Base-by-base conservation (phyloP, 2,797 vertebrate species). In the Sebastes cheni region DNA sequence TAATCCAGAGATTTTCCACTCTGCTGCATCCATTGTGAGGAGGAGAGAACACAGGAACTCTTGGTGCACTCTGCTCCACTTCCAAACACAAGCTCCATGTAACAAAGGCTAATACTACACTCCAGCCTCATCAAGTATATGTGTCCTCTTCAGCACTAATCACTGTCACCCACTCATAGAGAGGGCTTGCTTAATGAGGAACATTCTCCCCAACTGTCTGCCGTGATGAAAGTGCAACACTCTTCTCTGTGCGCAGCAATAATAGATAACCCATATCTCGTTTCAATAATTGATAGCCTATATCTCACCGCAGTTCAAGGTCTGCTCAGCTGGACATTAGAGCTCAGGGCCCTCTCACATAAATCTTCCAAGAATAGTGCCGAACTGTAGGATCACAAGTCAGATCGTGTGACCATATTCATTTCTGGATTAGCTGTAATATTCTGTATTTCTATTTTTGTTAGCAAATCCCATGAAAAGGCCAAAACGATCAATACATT, bases 1-100 rank as follows among this genome's bases (percentile, higher is more conserved):
- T 92, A 92, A 92, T 93, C 89, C 83, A 88, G 29, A 88, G 81
- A 91, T 92, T 91, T 94, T 94, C 91, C 88, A 92, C 93, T 93
- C 90, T 80, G 83, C 79, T 88, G 88, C 90, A 72, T 89, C 87
- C 79, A 90, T 90, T 93, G 91, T 91, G 81, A 85, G 83, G 78
- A 86, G 87, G 66, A 83, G 81, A 84, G 81, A 86, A 91, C 67
- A 85, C 67, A 80, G 89, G 88, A 89, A 92, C 84, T 87, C 78
- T 82, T 81, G 73, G 36, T 87, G 88, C 86, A 77, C 89, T 80
- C 88, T 76, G 82, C 86, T 88, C 84, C 76, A 87, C 86, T 90
- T 89, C 81, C 78, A 78, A 80, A 87, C 86, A 85, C 82, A 70
- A 65, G 84, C 85, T 79, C 82, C 70, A 75, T 75, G 74, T 83